Evolutionary conservation across 1,140 invertebrate species (phyloP).

Genomic region (Heliconius himera): DNA sequence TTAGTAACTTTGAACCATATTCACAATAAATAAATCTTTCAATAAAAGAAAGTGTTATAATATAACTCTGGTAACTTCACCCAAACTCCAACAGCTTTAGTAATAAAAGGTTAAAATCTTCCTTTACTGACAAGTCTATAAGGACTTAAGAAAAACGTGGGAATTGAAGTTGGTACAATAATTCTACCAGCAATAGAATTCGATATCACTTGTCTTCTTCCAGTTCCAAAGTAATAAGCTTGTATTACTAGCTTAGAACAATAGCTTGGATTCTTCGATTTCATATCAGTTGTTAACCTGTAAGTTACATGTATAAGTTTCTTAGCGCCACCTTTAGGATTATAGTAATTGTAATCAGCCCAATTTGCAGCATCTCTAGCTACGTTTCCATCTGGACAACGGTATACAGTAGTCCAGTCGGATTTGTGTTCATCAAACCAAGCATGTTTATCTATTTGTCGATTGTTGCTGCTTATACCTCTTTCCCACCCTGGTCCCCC

Average conservation of each 20-base stretch:
- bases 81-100: neutral
- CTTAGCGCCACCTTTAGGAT: constrained; percentile 48
- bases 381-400: constrained; percentile 43
- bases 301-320: constrained; percentile 62
- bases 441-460: constrained; percentile 52
- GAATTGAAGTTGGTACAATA: constrained; percentile 55
- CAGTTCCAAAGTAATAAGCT: constrained; percentile 62
- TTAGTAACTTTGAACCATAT: no score
- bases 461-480: constrained; percentile 56
- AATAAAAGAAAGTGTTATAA: no score
- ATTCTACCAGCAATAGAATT: constrained; percentile 43
- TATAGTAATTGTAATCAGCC: constrained; percentile 62
- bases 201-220: constrained; percentile 51
- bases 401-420: constrained; percentile 63
- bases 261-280: constrained; percentile 57
- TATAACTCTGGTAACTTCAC: no score
- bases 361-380: constrained; percentile 53
- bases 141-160: constrained; percentile 53
- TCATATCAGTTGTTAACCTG: constrained; percentile 46
- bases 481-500: constrained; percentile 52
- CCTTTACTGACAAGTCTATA: constrained; percentile 59
- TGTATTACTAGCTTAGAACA: constrained; percentile 65
- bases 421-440: constrained; percentile 61
- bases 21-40: no score
- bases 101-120: constrained; percentile 45